These are phyloP conservation scores for Pseudorasbora parva DNA, from an alignment of 2,113 vertebrate genomes.

Conservation along the genomic window DNA sequence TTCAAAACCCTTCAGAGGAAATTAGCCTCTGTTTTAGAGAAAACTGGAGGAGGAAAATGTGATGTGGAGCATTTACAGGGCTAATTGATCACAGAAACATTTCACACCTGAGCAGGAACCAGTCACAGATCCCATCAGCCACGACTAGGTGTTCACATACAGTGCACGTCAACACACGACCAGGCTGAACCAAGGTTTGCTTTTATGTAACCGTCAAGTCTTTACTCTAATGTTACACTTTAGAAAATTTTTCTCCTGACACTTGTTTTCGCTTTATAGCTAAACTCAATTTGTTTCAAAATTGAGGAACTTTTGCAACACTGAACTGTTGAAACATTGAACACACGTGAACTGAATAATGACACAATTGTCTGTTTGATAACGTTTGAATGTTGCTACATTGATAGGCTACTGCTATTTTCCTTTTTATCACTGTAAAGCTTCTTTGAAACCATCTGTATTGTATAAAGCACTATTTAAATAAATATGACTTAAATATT, in stretches of 20 bases:
- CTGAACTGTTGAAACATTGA: not conserved
- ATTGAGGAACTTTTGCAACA: not conserved
- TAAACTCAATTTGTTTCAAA: not conserved
- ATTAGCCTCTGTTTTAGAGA: slow-evolving; percentile 75
- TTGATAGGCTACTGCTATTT: no score
- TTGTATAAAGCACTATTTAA: no score
- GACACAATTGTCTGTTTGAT: not conserved
- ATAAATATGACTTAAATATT: no score
- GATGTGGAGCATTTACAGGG: slow-evolving; percentile 45
- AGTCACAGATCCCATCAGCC: not conserved
- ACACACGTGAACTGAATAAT: not conserved
- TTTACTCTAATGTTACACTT: not conserved
- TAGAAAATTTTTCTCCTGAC: no score
- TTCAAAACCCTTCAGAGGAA: slow-evolving; percentile 77
- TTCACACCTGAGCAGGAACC: slow-evolving; percentile 48
- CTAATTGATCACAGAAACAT: slow-evolving; percentile 44
- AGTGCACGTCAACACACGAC: slow-evolving; percentile 37
- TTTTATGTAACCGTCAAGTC: not conserved
- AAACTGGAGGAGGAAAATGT: slow-evolving; percentile 52
- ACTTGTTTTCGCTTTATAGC: not conserved
- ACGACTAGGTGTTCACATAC: not conserved
- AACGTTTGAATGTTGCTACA: no score
- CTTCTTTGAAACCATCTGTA: no score
- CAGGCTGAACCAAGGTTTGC: slow-evolving; percentile 4
- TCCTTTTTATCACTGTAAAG: no score